Percentiles rank a stretch among this genome's conserved stretches.
These are phyloP conservation scores for Eurytoma adleriae DNA, from an alignment of 2,888 invertebrate species.

Conservation along the genomic window DNA sequence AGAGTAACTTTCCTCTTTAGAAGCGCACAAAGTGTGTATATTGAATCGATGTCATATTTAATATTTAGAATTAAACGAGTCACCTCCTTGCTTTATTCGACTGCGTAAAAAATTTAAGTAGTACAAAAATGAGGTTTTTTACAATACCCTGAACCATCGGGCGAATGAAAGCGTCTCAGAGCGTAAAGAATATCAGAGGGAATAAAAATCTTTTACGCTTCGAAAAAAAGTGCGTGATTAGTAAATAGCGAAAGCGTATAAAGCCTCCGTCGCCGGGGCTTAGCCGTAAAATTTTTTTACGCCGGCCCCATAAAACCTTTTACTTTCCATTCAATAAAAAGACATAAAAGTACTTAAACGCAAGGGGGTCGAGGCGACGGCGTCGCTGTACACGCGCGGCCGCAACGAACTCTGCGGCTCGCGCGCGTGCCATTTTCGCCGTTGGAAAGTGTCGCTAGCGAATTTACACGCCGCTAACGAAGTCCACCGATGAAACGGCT, in stretches of 20 bases:
- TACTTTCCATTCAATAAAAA: slow-evolving; percentile 46
- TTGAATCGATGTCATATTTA: no score
- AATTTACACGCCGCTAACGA: background rate
- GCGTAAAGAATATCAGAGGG: background rate
- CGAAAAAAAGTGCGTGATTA: slow-evolving; percentile 36
- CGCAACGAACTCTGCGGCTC: background rate
- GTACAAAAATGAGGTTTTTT: no score
- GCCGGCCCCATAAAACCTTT: slow-evolving; percentile 22
- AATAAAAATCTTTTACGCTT: background rate
- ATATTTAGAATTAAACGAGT: no score
- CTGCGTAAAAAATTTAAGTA: no score
- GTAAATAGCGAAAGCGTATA: slow-evolving; percentile 19
- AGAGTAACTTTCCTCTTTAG: no score
- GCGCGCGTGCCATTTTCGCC: background rate
- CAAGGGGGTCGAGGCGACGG: background rate
- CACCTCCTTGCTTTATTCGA: no score
- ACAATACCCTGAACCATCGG: background rate
- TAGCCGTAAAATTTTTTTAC: slow-evolving; percentile 22
- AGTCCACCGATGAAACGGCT: slow-evolving; percentile 18
- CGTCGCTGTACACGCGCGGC: background rate
- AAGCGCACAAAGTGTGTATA: no score
- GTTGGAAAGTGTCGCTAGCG: background rate
- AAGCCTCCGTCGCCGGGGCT: background rate
- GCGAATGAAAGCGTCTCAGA: background rate
- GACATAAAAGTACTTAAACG: slow-evolving; percentile 40